A percentile compares a stretch with the other conserved stretches of the same genome.
phyloP scores from a whole-genome alignment of 92 coral and sea anemone genomes.

The Pocillopora meandrina region DNA sequence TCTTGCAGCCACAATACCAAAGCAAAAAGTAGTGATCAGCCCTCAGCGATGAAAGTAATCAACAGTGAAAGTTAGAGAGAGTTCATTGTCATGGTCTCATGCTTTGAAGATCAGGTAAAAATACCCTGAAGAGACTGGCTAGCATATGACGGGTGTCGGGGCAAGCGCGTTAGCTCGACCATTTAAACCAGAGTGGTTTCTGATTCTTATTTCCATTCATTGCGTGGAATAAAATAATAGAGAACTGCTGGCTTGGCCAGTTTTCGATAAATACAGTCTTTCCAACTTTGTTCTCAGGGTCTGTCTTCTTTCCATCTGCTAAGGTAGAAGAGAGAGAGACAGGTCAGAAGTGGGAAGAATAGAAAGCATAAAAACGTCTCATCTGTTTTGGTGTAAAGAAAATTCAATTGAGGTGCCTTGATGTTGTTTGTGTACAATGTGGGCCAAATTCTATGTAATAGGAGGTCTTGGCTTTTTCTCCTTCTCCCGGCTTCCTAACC shows the following conservation, averaged over 20 bases:
- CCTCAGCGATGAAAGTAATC: conserved; percentile 9
- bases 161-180: neutral
- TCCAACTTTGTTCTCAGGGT: no score
- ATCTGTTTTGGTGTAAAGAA: no score
- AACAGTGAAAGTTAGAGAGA: neutral
- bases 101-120: no score
- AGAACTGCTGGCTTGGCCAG: neutral
- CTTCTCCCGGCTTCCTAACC: no score
- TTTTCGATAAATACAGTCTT: no score
- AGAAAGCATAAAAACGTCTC: no score
- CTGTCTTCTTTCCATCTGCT: no score
- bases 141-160: neutral
- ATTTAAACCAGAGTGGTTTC: neutral
- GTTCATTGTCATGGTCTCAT: neutral
- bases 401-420: no score
- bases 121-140: neutral
- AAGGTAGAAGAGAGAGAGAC: no score
- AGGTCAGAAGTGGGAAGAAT: no score
- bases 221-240: neutral
- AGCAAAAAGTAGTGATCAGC: neutral
- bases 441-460: conserved; percentile 22
- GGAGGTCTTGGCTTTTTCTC: no score
- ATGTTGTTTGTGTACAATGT: conserved; percentile 10
- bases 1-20: neutral
- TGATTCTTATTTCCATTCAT: neutral